Evolutionary conservation across 2,113 vertebrate species (phyloP), one percentile per base, ranked within the genome.

Genomic region (Ophthalmotilapia sp.): DNA sequence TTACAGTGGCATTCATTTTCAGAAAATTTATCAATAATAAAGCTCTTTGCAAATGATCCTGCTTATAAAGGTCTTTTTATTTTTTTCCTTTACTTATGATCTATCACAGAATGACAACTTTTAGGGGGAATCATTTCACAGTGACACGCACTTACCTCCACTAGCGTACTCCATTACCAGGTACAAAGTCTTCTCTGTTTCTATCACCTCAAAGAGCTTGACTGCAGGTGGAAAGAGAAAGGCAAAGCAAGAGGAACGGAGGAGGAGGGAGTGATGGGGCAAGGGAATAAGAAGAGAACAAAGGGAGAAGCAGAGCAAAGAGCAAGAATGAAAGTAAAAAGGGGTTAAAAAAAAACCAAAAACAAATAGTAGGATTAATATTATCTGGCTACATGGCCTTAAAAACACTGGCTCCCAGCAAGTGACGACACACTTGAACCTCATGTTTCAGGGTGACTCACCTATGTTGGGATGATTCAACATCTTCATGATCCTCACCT

Each of bases 401-500:
- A 31, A 82, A 62, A 45, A 54, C 13, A 4, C 15, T 1, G 10
- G 29, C 19, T 80, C 6, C n/a, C 40, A 11, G 9, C 12, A 49
- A 53, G 75, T 56, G 86, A 83, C 3, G 14, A 60, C 53, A 49
- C 47, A 70, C 42, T 75, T 13, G 36, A 40, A 53, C 42, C 6
- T 45, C 3, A 6, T 6, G 29, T 70, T 85, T 80, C 15, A 49
- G 45, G 11, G 4, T 79, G 53, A 91, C 97, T 98, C 94, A 99
- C 98, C 98, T 96, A 98, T 98, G 94, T 99, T 99, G 85, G 98
- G 98, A 90, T 99, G 98, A 96, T 98, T 99, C 94, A 99, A 93
- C 91, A 98, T 95, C 95, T 99, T 98, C 98, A 99, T 99, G 93
- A 99, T 99, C 93, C 98, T 96, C 88, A 99, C 98, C 95, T 99